These are phyloP conservation scores for Melanaphis sacchari DNA, from an alignment of 1,140 invertebrate species.

Conservation along the genomic window DNA sequence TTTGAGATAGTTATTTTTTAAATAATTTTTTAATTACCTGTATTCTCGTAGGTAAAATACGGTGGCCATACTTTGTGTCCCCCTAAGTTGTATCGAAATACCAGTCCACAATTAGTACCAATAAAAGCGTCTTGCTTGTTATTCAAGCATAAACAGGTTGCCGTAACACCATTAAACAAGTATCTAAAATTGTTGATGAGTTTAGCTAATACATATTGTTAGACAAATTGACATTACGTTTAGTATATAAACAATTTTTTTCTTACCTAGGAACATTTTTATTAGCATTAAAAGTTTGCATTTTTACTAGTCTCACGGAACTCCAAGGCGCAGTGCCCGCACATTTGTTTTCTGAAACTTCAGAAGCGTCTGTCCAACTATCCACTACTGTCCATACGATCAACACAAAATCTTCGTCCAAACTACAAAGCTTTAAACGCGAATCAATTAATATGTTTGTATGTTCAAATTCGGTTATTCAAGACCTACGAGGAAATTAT, in stretches of 20 bases:
- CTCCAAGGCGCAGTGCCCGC: constrained; percentile 27
- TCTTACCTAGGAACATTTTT: constrained; percentile 41
- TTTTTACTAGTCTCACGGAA: background rate
- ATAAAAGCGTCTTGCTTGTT: constrained; percentile 20
- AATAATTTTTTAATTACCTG: background rate
- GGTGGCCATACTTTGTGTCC: constrained; percentile 28
- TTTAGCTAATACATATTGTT: background rate
- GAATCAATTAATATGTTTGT: background rate
- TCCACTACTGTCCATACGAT: constrained; percentile 2
- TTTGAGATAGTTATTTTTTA: background rate
- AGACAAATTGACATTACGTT: background rate
- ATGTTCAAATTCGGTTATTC: background rate
- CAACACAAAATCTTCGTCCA: constrained; percentile 40
- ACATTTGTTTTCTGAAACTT: background rate
- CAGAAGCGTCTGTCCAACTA: background rate
- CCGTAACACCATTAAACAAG: background rate
- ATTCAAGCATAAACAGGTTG: constrained; percentile 18
- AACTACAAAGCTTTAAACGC: constrained; percentile 15
- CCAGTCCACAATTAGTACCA: constrained; percentile 23
- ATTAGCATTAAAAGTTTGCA: background rate
- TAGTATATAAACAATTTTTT: background rate
- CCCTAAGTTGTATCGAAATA: constrained; percentile 37
- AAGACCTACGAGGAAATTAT: background rate
- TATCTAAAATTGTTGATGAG: background rate
- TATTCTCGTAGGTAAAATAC: background rate